Conservation (phyloP, 2,113 vertebrate genomes). For the Podarcis raffonei region DNA sequence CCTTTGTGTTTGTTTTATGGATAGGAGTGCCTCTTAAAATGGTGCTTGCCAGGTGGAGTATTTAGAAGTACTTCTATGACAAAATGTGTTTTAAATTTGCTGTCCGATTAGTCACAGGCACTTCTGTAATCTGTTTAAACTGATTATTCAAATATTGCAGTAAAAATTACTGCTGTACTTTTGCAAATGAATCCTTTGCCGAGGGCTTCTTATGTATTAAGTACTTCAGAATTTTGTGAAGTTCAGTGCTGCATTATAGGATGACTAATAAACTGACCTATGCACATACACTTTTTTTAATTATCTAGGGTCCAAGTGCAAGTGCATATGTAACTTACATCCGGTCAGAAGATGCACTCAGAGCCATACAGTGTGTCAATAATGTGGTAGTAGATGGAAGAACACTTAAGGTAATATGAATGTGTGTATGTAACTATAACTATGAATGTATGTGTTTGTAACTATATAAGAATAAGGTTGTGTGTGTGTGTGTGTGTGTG, state of each 20-base stretch:
- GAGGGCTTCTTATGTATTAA: neutral
- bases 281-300: neutral
- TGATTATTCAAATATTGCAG: neutral
- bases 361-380: constrained; percentile 99
- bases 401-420: constrained; percentile 91
- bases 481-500: too few relatives aligned
- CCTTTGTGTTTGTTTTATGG: neutral
- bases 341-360: constrained; percentile 96
- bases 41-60: neutral
- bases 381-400: constrained; percentile 98
- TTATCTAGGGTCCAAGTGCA: constrained; percentile 93
- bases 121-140: neutral
- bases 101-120: neutral
- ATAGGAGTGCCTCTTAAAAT: neutral
- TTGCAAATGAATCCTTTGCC: neutral
- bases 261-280: neutral
- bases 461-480: neutral
- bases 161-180: neutral
- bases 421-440: neutral
- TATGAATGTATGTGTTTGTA: neutral
- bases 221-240: neutral
- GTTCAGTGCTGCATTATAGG: neutral
- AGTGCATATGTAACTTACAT: constrained; percentile 99
- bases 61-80: neutral
- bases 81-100: neutral